These are phyloP conservation scores for Temnothorax unifasciatus DNA, from an alignment of 2,888 invertebrate species.

Conservation along the genomic window DNA sequence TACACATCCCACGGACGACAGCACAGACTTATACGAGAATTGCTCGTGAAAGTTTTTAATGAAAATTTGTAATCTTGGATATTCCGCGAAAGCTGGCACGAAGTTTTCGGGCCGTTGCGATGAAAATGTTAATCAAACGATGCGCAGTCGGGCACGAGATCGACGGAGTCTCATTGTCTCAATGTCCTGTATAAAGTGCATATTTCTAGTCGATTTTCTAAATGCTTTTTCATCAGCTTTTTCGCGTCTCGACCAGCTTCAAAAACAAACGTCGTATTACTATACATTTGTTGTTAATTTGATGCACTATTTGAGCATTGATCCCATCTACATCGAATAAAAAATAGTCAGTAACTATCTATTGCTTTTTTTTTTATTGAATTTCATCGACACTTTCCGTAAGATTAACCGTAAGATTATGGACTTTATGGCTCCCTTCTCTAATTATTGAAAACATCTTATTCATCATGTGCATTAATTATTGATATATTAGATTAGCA, in stretches of 20 bases:
- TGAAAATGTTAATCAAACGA: conserved; percentile 83
- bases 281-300: neutral
- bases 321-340: neutral
- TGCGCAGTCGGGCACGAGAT: conserved; percentile 45
- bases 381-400: too few relatives aligned
- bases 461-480: neutral
- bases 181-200: neutral
- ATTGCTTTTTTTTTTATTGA: neutral
- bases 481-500: neutral
- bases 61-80: conserved; percentile 84
- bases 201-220: neutral
- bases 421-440: neutral
- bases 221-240: neutral
- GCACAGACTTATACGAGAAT: conserved; percentile 80
- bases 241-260: neutral
- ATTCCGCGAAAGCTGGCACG: conserved; percentile 72
- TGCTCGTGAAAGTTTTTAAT: conserved; percentile 81
- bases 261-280: neutral
- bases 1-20: conserved; percentile 60
- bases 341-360: neutral
- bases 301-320: neutral
- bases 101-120: conserved; percentile 76
- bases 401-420: too few relatives aligned
- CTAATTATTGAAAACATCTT: neutral
- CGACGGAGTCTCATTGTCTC: conserved; percentile 62